These are phyloP conservation scores for Lucinisca nassula DNA, from an alignment of 2,888 invertebrate species.

Conservation along the genomic window DNA sequence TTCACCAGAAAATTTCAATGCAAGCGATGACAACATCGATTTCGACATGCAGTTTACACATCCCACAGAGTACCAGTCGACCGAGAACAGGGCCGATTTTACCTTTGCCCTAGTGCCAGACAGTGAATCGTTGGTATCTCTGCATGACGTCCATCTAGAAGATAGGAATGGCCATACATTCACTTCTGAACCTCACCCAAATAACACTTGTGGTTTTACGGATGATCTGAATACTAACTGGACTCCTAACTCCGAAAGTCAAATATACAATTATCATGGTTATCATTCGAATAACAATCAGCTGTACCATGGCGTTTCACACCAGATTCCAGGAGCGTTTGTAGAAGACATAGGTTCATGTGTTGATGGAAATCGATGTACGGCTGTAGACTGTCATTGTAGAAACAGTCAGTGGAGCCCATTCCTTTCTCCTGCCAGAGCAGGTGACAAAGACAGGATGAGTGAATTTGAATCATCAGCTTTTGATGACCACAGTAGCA, in stretches of 20 bases:
- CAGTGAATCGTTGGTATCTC: not conserved
- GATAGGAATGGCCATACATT: not conserved
- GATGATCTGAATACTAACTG: not conserved
- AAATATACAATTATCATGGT: not conserved
- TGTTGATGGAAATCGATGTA: not conserved
- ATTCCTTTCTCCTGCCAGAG: not conserved
- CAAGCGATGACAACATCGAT: too few relatives aligned
- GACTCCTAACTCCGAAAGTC: not conserved
- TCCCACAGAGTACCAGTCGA: too few relatives aligned
- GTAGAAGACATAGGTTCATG: not conserved
- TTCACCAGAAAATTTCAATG: too few relatives aligned
- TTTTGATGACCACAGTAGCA: not conserved
- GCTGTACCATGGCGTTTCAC: not conserved
- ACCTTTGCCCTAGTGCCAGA: not conserved
- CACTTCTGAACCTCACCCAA: not conserved
- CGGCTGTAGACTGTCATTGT: not conserved
- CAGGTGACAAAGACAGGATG: not conserved
- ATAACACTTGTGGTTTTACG: not conserved
- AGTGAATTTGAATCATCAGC: not conserved
- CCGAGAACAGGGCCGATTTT: too few relatives aligned
- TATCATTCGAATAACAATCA: not conserved
- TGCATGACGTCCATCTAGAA: not conserved
- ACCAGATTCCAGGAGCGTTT: not conserved
- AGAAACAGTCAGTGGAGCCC: not conserved
- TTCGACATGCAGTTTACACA: too few relatives aligned